Percentiles rank a stretch among this genome's conserved stretches.
phyloP scores from a whole-genome alignment of 2,113 vertebrate species.

The Ceratotherium simum region DNA sequence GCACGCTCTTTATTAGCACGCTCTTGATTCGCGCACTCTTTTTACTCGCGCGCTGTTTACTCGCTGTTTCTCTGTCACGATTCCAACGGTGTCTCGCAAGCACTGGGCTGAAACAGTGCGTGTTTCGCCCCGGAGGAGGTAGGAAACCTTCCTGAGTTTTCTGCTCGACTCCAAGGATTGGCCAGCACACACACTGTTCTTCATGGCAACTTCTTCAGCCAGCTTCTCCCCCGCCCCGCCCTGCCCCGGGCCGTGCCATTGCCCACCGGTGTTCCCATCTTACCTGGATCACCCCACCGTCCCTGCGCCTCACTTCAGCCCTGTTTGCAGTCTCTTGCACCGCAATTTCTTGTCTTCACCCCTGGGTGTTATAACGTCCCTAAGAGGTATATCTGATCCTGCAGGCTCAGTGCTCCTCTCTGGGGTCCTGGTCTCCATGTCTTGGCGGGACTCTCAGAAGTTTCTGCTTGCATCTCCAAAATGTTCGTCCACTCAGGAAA shows the following conservation, averaged over 20 bases:
- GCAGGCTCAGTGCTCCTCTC: no score
- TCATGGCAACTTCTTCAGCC: background rate
- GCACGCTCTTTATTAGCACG: background rate
- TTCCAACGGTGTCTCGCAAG: background rate
- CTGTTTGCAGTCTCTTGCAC: background rate
- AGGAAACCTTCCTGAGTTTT: background rate
- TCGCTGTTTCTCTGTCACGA: background rate
- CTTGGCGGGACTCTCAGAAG: background rate
- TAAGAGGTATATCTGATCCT: background rate
- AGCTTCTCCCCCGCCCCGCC: background rate
- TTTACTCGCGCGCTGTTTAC: background rate
- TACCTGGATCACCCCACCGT: background rate
- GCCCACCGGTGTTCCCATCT: no score
- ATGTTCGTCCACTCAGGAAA: background rate
- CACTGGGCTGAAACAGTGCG: rapidly evolving
- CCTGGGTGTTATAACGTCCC: rapidly evolving
- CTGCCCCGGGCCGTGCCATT: no score
- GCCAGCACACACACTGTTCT: background rate
- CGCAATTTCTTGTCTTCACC: background rate
- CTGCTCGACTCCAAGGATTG: no score
- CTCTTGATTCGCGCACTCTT: background rate
- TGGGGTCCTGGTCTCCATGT: rapidly evolving
- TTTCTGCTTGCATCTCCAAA: background rate
- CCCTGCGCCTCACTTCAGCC: background rate
- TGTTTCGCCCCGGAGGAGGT: background rate